phyloP scores from a whole-genome alignment of 2,113 vertebrate genomes.

The Cavia aperea region DNA sequence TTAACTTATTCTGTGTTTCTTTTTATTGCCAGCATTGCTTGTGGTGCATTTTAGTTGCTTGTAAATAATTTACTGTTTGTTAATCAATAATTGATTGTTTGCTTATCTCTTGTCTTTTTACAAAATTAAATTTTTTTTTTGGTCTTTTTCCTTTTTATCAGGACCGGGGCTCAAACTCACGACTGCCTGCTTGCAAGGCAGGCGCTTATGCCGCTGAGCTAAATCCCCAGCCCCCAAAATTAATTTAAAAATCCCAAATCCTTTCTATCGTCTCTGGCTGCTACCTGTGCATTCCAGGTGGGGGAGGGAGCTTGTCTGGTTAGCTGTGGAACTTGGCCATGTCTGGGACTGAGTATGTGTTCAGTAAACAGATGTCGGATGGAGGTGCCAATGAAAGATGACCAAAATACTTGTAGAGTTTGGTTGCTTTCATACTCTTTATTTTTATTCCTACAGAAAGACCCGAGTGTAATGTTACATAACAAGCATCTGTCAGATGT shows the following conservation, averaged over 20 bases:
- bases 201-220: too few relatives aligned
- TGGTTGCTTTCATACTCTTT: conserved; percentile 16
- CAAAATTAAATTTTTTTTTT: neutral
- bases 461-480: neutral
- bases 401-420: neutral
- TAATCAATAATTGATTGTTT: neutral
- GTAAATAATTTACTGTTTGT: neutral
- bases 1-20: neutral
- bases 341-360: neutral
- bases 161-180: too few relatives aligned
- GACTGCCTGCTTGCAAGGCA: too few relatives aligned
- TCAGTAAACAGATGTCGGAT: neutral
- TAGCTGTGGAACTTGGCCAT: fast-evolving
- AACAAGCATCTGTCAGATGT: neutral
- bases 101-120: neutral
- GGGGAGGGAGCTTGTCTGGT: neutral
- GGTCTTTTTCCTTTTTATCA: too few relatives aligned
- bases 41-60: neutral
- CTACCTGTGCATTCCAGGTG: fast-evolving
- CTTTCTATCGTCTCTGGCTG: neutral
- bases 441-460: conserved; percentile 21
- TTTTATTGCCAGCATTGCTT: neutral
- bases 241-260: neutral
- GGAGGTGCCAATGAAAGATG: neutral
- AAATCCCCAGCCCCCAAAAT: neutral